Evolutionary conservation across 2,113 vertebrate genomes (phyloP).

Genomic region (Nansenia antarctica): DNA sequence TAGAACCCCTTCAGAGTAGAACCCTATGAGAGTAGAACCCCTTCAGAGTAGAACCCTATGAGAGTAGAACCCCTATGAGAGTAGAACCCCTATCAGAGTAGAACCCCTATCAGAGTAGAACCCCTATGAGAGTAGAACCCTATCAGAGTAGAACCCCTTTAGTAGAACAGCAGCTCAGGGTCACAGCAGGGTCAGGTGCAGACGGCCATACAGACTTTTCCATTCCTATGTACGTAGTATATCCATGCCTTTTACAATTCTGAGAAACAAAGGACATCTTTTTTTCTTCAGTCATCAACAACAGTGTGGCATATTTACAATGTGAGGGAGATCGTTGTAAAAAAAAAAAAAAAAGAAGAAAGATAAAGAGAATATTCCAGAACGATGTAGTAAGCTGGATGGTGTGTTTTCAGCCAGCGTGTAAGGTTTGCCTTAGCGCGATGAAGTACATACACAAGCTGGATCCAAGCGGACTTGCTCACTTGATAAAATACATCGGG

Average conservation of each 20-base stretch:
- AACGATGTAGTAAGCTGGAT: constrained; percentile 56
- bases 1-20: too few species aligned
- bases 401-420: constrained; percentile 46
- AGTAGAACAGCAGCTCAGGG: too few species aligned
- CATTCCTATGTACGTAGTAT: constrained; percentile 60
- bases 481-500: constrained; percentile 68
- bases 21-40: too few species aligned
- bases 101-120: too few species aligned
- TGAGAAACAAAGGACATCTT: constrained; percentile 41
- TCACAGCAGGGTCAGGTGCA: constrained; percentile 58
- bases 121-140: too few species aligned
- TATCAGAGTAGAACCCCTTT: too few species aligned
- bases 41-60: too few species aligned
- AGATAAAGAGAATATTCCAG: constrained; percentile 57
- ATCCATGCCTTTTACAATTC: constrained; percentile 63
- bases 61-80: too few species aligned
- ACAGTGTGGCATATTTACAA: constrained; percentile 57
- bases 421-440: constrained; percentile 59
- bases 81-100: too few species aligned
- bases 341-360: too few species aligned
- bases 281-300: constrained; percentile 53
- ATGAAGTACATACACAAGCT: constrained; percentile 66
- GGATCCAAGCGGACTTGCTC: constrained; percentile 72
- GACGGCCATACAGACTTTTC: constrained; percentile 54
- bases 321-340: constrained; percentile 43